phyloP scores from a whole-genome alignment of 1,140 invertebrate species.

The Zaprionus tsacasi region DNA sequence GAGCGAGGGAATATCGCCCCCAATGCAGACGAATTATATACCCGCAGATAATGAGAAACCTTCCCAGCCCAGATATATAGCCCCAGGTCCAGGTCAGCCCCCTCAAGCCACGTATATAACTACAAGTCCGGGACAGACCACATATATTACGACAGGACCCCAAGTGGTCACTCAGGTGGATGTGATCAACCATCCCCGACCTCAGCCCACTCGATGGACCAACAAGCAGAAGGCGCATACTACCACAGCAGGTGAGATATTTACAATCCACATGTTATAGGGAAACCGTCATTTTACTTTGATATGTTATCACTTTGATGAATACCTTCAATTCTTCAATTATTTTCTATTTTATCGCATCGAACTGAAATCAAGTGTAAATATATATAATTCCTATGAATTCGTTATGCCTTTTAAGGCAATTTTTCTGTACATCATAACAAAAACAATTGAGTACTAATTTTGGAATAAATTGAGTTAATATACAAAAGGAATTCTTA shows the following conservation, averaged over 20 bases:
- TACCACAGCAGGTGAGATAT: constrained; percentile 4
- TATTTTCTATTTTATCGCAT: not conserved
- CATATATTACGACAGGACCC: constrained; percentile 3
- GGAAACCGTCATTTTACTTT: too few species aligned
- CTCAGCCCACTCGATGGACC: not conserved
- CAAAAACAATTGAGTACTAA: too few species aligned
- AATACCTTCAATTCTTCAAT: not conserved
- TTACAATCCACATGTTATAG: too few species aligned
- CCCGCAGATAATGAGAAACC: not conserved
- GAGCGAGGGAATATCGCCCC: not conserved
- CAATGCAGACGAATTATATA: constrained; percentile 9
- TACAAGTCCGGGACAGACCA: constrained; percentile 1
- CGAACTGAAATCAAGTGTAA: not conserved
- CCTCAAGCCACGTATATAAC: constrained; percentile 2
- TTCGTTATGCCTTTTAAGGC: not conserved
- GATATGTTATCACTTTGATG: not conserved
- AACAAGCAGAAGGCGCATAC: constrained; percentile 5
- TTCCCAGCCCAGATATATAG: not conserved
- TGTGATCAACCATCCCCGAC: not conserved
- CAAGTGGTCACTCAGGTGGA: constrained; percentile 18
- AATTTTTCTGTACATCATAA: not conserved
- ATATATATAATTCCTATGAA: not conserved
- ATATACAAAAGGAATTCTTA: not conserved
- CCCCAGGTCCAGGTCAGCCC: not conserved
- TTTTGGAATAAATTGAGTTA: not conserved